Percentiles rank a stretch among this genome's conserved stretches.
These are phyloP conservation scores for Drosophila affinis DNA, from an alignment of 2,888 invertebrate genomes.

Conservation along the genomic window DNA sequence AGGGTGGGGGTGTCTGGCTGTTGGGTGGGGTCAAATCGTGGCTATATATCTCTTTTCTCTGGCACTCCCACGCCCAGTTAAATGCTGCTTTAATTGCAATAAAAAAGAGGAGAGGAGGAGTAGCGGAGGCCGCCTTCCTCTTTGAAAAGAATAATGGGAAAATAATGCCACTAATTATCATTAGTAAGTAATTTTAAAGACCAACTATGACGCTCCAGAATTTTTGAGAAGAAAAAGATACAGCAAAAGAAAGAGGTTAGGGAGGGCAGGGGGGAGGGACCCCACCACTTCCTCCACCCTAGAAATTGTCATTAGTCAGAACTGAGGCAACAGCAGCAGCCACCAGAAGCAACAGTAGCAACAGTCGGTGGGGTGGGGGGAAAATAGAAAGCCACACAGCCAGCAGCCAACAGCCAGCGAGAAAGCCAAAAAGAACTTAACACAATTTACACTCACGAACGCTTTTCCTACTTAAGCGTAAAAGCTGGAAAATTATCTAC, in stretches of 20 bases:
- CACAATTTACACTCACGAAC: constrained; percentile 75
- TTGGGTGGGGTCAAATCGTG: constrained; percentile 3
- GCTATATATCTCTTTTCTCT: constrained; percentile 2
- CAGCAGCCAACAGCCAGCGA: constrained; percentile 41
- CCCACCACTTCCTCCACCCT: constrained; percentile 66
- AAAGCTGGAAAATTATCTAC: constrained; percentile 60
- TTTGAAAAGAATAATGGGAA: constrained; percentile 73
- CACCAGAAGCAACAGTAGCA: constrained; percentile 6
- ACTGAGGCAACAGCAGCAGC: constrained; percentile 38
- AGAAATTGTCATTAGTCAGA: constrained; percentile 69
- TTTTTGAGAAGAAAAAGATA: constrained; percentile 57
- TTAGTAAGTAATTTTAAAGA: constrained; percentile 60
- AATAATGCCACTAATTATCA: constrained; percentile 76
- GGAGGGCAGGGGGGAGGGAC: not conserved
- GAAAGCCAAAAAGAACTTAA: constrained; percentile 78
- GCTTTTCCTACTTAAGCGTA: constrained; percentile 72
- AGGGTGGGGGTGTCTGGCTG: not conserved
- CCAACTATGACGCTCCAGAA: constrained; percentile 64
- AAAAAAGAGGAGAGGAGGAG: constrained; percentile 40
- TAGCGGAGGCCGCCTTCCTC: not conserved
- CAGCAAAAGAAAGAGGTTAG: constrained; percentile 16
- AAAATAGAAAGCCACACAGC: constrained; percentile 75
- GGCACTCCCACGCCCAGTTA: constrained; percentile 73
- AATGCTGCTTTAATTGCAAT: constrained; percentile 72
- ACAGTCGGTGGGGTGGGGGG: constrained; percentile 1